A percentile compares a stretch with the other conserved stretches of the same genome.
phyloP scores from a whole-genome alignment of 2,888 invertebrate genomes.

The Dryobota labecula region DNA sequence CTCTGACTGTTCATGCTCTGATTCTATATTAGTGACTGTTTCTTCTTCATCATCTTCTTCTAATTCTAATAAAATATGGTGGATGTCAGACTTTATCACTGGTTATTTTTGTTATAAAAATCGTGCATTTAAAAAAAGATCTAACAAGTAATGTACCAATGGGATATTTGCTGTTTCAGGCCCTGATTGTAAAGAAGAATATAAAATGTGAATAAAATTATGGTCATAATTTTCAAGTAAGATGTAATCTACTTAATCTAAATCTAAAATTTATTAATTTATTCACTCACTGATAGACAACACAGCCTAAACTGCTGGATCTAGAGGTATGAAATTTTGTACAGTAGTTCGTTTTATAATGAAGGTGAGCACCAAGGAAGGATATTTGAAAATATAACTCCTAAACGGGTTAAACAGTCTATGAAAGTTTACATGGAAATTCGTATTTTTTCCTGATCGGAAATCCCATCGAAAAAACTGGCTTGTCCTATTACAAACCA shows the following conservation, averaged over 20 bases:
- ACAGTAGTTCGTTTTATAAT: background rate
- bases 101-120: background rate
- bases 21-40: conserved; percentile 74
- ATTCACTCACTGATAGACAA: background rate
- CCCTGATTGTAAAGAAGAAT: background rate
- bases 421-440: background rate
- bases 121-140: background rate
- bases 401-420: background rate
- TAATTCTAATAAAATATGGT: conserved; percentile 73
- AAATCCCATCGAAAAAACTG: background rate
- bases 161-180: background rate
- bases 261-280: background rate
- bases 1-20: conserved; percentile 81
- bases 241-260: background rate
- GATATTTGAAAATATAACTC: background rate
- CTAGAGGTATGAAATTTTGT: background rate
- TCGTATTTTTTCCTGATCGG: background rate
- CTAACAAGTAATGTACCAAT: background rate
- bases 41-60: conserved; percentile 79
- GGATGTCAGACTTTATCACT: background rate
- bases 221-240: background rate
- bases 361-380: background rate
- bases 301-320: background rate
- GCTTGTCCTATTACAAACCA: background rate
- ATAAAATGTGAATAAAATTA: background rate